These are phyloP conservation scores for Balaeniceps rex DNA, from an alignment of 2,113 vertebrate species.

Conservation along the genomic window DNA sequence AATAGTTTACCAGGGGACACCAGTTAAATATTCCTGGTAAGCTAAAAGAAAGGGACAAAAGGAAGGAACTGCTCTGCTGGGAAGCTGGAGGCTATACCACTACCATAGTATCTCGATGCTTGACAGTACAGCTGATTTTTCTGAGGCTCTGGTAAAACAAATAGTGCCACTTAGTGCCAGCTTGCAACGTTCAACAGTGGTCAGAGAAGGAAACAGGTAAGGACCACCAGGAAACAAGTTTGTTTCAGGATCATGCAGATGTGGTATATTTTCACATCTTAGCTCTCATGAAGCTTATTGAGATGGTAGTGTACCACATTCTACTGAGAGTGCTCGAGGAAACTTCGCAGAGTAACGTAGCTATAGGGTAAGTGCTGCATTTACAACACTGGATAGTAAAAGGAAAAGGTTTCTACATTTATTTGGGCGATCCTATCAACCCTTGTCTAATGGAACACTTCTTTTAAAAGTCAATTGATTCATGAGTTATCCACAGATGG, in stretches of 20 bases:
- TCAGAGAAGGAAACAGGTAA: background rate
- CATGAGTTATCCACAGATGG: background rate
- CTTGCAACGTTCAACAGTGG: background rate
- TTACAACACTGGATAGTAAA: background rate
- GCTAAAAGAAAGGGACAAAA: background rate
- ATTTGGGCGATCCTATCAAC: background rate
- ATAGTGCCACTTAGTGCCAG: background rate
- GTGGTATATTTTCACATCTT: background rate
- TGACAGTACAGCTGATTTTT: background rate
- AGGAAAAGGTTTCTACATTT: background rate
- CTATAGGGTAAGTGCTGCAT: background rate
- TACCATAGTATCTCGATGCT: background rate
- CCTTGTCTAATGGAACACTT: background rate
- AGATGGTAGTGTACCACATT: background rate
- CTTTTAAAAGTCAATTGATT: background rate
- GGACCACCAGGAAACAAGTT: background rate
- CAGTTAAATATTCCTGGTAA: background rate
- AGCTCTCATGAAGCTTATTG: background rate
- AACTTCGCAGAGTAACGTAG: background rate
- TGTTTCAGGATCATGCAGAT: background rate
- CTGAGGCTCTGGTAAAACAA: background rate
- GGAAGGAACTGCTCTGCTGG: background rate
- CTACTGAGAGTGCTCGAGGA: background rate
- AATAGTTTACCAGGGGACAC: background rate
- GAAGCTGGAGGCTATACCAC: background rate